Base-by-base conservation (phyloP, 2,888 invertebrate species). In the Brassicogethes aeneus region DNA sequence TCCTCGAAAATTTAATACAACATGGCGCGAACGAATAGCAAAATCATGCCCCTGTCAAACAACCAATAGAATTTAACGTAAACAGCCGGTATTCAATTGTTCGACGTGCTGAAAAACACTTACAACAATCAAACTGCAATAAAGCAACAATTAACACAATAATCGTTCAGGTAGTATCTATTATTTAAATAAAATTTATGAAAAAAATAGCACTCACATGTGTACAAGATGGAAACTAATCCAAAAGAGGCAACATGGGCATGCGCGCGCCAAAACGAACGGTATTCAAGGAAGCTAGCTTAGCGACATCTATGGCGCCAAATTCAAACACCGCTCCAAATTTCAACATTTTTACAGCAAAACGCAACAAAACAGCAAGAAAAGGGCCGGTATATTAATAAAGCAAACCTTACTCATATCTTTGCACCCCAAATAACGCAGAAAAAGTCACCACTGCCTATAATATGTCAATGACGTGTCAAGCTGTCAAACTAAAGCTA, bases 161-260 rank as follows among this genome's bases (percentile, higher is more conserved):
- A 16, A 43, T 16, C 36, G 15, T 12, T 15, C 16, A 13, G 30
- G 2, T 34, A 32, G 16, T 34, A 64, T 39, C 39, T 67, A 69
- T 70, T 72, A 72, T 72, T 73, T 70, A 72, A 72, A 42, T 40
- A 42, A 39, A 46, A 44, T 46, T 43, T 41, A 32, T 66, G 61
- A 70, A 71, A 73, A 72, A 73, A 62, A 68, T 68, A 66, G 75
- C 81, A 86, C 85, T 86, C 84, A 86, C 86, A 84, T 86, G 85
- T 85, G 85, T 82, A 82, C 83, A 76, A 79, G 84, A 84, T 83
- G 85, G 84, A 82, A 80, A 82, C 82, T 83, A 79, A 79, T 79
- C 82, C 81, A 81, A 82, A 83, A 84, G 82, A 81, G 78, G 75
- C 73, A 73, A 70, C 71, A 69, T 72, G 76, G 77, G 80, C 81